These are phyloP conservation scores for Vombatus ursinus DNA, from an alignment of 2,113 vertebrate genomes.

Conservation along the genomic window DNA sequence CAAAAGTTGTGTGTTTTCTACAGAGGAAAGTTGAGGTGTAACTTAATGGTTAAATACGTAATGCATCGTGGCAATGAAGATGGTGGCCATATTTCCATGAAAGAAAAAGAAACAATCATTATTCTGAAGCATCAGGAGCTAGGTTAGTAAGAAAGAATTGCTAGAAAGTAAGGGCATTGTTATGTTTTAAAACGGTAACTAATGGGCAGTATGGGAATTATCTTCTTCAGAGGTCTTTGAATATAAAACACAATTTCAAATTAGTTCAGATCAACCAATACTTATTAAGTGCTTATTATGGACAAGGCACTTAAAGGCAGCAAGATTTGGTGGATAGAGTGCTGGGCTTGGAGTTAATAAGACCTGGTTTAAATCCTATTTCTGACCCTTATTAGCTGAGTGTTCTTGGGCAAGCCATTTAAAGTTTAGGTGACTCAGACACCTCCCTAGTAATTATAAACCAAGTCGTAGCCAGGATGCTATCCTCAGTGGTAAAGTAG, in stretches of 20 bases:
- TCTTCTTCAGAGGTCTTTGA: neutral
- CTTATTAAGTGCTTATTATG: neutral
- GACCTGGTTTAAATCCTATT: neutral
- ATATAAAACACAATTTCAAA: neutral
- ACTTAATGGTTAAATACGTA: neutral
- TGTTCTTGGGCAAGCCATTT: neutral
- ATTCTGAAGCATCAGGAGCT: neutral
- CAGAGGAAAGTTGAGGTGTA: neutral
- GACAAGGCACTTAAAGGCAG: neutral
- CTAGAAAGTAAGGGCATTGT: neutral
- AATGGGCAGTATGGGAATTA: neutral
- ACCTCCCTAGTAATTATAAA: neutral
- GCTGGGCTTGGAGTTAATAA: neutral
- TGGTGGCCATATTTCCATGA: neutral
- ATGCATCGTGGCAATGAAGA: neutral
- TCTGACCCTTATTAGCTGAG: neutral
- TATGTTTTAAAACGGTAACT: neutral
- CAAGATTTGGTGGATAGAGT: neutral
- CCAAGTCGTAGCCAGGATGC: neutral
- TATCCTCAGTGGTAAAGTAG: neutral
- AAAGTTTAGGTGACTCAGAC: neutral
- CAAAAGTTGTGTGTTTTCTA: neutral
- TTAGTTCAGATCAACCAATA: neutral
- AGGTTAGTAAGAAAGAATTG: neutral
- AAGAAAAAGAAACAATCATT: neutral